Base-by-base conservation (phyloP, 2,888 invertebrate genomes). In the Drosophila greeni region DNA sequence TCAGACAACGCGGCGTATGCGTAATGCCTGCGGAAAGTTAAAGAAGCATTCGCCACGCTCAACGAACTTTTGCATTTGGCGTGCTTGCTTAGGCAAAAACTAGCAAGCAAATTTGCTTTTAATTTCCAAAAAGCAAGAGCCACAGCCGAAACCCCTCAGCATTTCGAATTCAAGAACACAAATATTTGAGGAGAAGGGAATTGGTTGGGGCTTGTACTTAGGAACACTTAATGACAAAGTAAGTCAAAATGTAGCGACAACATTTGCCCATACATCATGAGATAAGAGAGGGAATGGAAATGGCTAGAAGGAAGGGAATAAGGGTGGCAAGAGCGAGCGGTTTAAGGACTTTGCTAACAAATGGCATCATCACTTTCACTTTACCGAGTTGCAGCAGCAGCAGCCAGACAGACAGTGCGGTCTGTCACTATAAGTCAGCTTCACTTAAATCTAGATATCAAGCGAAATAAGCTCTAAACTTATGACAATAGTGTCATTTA, bases 1-100 rank as follows among this genome's bases (percentile, higher is more conserved):
- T 37, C 64, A 82, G 80, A 74, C 80, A 82, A 74, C 72, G 48
- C 52, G 61, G 82, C 79, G 79, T 82, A 82, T 79, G 80, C 54
- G 80, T 80, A 74, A 79, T 77, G 66, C 67, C 29, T 3, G 45
- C 9, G 29, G 34, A 66, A 72, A 62, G 67, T 70, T 74, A 53
- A 74, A 67, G 37, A 73, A 62, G 62, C 77, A 73, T 65, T 73
- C 65, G 59, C 64, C 75, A 78, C 76, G 76, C 65, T 72, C 60
- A 20, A 18, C 24, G 14, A 45, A 54, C 53, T 54, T 53, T 54
- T 54, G 33, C 31, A 29, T 26, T 26, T 45, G 20, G 26, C 14
- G 3, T 47, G 20, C 47, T 31, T 42, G 33, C 12, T 39, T 40
- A 59, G 47, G 40, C 37, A 11, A 37, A 61, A 56, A 65, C 55